A percentile compares a stretch with the other conserved stretches of the same genome.
phyloP scores from a whole-genome alignment of 1,140 invertebrate species.

The Ditylenchus dipsaci region DNA sequence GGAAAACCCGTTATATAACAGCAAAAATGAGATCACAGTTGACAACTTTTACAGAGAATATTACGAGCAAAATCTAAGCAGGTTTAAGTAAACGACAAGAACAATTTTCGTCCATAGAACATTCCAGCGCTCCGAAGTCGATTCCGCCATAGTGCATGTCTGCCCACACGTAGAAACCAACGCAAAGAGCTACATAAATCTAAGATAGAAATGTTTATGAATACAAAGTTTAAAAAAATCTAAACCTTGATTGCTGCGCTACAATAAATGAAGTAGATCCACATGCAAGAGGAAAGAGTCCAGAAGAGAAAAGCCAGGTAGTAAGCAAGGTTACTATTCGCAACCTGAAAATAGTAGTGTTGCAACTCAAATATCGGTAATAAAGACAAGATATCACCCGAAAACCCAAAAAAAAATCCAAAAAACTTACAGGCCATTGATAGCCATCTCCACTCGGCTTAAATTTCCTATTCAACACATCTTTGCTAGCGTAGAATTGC shows the following conservation, averaged over 20 bases:
- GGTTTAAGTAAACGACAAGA: slow-evolving; percentile 10
- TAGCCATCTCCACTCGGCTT: slow-evolving; percentile 37
- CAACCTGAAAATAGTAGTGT: too few species aligned
- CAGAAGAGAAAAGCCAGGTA: slow-evolving; percentile 39
- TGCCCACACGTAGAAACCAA: slow-evolving; percentile 30
- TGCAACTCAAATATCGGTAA: too few species aligned
- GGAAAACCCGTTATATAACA: too few species aligned
- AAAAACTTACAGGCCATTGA: slow-evolving; percentile 44
- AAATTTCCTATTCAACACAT: slow-evolving; percentile 13
- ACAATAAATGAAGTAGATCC: slow-evolving; percentile 35
- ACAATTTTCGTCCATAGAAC: slow-evolving; percentile 32
- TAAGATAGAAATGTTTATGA: slow-evolving; percentile 17
- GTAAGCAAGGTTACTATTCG: slow-evolving; percentile 24
- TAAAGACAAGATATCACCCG: not conserved
- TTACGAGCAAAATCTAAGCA: not conserved
- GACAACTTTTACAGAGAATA: not conserved
- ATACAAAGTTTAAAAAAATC: slow-evolving; percentile 4
- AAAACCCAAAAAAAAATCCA: slow-evolving; percentile 22
- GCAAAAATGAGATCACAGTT: not conserved
- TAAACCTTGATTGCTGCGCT: not conserved
- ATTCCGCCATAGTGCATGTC: slow-evolving; percentile 34
- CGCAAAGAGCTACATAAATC: slow-evolving; percentile 25
- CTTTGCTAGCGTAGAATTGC: slow-evolving; percentile 61
- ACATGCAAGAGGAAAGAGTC: slow-evolving; percentile 35
- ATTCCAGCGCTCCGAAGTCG: slow-evolving; percentile 46